Conservation (phyloP, 2,113 vertebrate genomes). For the Todiramphus saurophagus region DNA sequence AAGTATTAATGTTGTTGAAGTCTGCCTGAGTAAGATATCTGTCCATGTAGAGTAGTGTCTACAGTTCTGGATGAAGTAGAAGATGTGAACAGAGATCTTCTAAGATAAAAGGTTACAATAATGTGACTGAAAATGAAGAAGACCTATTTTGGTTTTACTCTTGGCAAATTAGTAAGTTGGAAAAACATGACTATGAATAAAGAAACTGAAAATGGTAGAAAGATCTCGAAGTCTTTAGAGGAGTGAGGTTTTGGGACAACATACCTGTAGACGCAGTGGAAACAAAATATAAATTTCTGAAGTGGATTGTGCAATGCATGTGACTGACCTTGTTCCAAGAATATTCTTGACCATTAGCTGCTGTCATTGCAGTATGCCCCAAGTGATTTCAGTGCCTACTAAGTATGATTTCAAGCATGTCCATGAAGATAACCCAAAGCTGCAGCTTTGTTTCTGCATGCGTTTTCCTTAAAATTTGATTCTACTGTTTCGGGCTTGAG, state of each 20-base stretch:
- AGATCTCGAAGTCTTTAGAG: neutral
- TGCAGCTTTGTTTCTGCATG: neutral
- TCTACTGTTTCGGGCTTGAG: neutral
- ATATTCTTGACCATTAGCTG: neutral
- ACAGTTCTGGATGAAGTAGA: neutral
- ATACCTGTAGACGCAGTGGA: neutral
- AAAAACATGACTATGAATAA: neutral
- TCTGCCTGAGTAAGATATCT: neutral
- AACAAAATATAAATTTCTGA: neutral
- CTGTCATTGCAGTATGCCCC: neutral
- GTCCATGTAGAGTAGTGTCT: neutral
- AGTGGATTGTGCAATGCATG: neutral
- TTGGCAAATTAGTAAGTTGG: neutral
- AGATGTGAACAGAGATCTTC: neutral
- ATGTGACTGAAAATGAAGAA: neutral
- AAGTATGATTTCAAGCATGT: neutral
- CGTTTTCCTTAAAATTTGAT: neutral
- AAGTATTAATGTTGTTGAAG: neutral
- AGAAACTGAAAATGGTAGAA: neutral
- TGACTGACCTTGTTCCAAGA: neutral
- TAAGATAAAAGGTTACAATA: neutral
- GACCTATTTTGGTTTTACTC: neutral
- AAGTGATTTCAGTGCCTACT: rapidly evolving
- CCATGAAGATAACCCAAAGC: neutral
- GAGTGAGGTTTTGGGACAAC: neutral